Conservation (phyloP, 2,797 vertebrate species). For the Cossypha heuglini region DNA sequence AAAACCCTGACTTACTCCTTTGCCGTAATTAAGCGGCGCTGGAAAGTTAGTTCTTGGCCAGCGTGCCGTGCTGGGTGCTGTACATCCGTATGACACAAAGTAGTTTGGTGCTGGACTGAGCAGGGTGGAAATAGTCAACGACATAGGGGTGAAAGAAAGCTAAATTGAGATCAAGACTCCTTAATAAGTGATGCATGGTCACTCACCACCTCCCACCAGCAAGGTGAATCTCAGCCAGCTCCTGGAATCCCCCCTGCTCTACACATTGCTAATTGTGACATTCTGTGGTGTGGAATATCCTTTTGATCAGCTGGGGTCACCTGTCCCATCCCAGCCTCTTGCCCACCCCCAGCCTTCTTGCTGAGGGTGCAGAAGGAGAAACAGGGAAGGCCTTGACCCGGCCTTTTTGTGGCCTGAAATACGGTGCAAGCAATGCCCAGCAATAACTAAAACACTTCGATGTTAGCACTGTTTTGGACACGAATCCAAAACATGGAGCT, state of each 20-base stretch:
- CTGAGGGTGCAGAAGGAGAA: background rate
- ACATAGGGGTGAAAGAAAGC: rapidly evolving
- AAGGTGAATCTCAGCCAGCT: rapidly evolving
- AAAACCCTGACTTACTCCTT: background rate
- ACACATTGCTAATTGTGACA: rapidly evolving
- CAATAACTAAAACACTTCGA: background rate
- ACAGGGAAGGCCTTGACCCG: background rate
- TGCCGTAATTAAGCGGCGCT: rapidly evolving
- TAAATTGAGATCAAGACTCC: background rate
- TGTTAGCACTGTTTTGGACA: background rate
- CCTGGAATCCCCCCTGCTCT: background rate
- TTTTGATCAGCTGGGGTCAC: background rate
- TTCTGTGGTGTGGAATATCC: background rate
- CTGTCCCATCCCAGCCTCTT: background rate
- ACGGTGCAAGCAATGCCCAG: background rate
- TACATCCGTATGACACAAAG: rapidly evolving
- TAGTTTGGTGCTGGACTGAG: background rate
- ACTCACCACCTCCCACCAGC: background rate
- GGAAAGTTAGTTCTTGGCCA: background rate
- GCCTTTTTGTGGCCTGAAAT: too few relatives aligned
- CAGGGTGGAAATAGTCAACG: rapidly evolving
- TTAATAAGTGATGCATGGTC: background rate
- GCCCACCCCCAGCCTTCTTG: rapidly evolving
- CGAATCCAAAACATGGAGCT: background rate
- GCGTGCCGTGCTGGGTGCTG: background rate